These are phyloP conservation scores for Adelognathus sp. DNA, from an alignment of 2,888 invertebrate species.

Conservation along the genomic window DNA sequence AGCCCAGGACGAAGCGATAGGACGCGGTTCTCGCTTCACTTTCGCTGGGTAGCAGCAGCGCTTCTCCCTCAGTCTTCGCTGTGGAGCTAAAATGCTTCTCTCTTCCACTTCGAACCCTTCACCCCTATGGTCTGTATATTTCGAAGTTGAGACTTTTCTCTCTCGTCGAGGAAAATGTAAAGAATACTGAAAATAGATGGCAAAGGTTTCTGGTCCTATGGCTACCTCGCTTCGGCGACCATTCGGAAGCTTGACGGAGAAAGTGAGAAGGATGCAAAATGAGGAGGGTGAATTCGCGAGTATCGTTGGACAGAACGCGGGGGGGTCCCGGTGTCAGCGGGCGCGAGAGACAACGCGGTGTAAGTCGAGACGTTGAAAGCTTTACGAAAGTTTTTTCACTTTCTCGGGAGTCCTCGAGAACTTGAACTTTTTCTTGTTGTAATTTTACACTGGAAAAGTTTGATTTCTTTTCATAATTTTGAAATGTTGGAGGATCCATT, in stretches of 20 bases:
- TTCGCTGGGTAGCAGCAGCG: conserved; percentile 4
- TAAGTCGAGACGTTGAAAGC: conserved; percentile 28
- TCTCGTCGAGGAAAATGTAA: conserved; percentile 74
- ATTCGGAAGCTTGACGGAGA: conserved; percentile 15
- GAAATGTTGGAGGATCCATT: no score
- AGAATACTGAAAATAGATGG: conserved; percentile 80
- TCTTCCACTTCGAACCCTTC: conserved; percentile 9
- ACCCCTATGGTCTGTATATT: not conserved
- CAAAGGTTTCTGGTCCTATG: conserved; percentile 62
- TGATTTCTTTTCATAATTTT: no score
- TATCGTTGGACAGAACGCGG: conserved; percentile 38
- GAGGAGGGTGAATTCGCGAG: conserved; percentile 61
- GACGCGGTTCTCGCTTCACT: conserved; percentile 36
- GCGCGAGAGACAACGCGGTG: conserved; percentile 1
- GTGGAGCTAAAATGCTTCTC: conserved; percentile 2
- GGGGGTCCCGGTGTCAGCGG: conserved; percentile 74
- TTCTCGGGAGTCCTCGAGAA: conserved; percentile 25
- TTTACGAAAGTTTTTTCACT: conserved; percentile 50
- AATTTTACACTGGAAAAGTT: not conserved
- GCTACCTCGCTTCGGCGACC: conserved; percentile 31
- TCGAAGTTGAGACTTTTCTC: not conserved
- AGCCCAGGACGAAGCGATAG: conserved; percentile 55
- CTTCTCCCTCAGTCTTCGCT: conserved; percentile 19
- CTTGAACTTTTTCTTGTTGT: not conserved
- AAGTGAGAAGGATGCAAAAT: conserved; percentile 61